Evolutionary conservation across 2,888 invertebrate genomes (phyloP), one percentile per base, ranked within the genome.

Genomic region (Catotricha subobsoleta): DNA sequence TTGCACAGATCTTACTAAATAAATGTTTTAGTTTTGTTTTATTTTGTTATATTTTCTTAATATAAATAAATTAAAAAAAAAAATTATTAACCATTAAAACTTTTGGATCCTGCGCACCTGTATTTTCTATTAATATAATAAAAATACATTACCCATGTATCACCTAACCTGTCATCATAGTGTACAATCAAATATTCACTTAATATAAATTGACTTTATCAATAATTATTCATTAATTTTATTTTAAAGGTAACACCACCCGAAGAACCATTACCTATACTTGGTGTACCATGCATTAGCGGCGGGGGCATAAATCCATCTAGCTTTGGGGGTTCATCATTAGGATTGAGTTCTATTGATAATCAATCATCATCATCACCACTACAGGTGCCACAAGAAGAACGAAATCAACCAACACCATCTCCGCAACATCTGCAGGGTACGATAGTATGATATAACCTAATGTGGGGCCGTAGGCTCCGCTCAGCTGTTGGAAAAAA

Each of bases 391-490:
- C 58, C 53, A 27, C 58, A 54, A 45, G 54, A 64, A 9, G 52
- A 60, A 10, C 27, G 33, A 20, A 55, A 63, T 8, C 54, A 66
- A 25, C 64, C 36, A 42, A 43, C 55, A 46, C 54, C 56, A 48
- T 65, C 56, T 45, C 66, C 80, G 15, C 80, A 80, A 57, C 80
- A 81, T 56, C 66, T 84, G 46, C 86, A 86, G 64, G 87, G 87
- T 50, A 88, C 87, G 57, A 84, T 88, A 65, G 87, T 88, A 83
- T 88, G 84, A 87, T 86, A 86, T 72, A 78, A 84, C 74, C 79
- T 83, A 47, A 83, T 84, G 83, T 83, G 84, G 83, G 82, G 84
- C 73, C 80, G 82, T 65, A 75, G 83, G 68, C 70, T 79, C 64
- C 76, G 80, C 68, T 78, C 80, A 64, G 75, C 78, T 50, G 65